Evolutionary conservation across 2,797 vertebrate genomes (phyloP), one percentile per base, ranked within the genome.

Genomic region (Tiaroga cobitis): DNA sequence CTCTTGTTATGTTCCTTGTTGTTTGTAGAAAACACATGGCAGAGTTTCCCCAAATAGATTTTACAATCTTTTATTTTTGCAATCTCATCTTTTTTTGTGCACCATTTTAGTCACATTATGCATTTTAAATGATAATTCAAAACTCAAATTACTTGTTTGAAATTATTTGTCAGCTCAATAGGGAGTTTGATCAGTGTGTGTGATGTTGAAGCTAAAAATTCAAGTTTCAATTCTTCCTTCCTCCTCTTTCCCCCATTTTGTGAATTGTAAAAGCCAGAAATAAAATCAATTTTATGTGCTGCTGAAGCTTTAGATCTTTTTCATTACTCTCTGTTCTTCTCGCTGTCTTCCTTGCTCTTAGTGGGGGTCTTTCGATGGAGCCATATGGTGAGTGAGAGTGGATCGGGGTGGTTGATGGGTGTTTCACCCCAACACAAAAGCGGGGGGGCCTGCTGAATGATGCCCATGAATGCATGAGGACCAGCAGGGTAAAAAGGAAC

Each of bases 231-330:
- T 34, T 70, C 37, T 43, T 56, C 39, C 61, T 75, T 75, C 26
- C 10, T 70, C 77, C 69, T 70, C 46, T 68, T 18, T 41, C 69
- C 74, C 61, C 65, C 46, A 32, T 56, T 72, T 49, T 73, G 90
- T 85, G 24, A 93, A 76, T 89, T 89, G 89, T 89, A 89, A 85
- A 89, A 89, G 89, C 87, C 93, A 89, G 91, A 95, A 87, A 95
- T 95, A 94, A 95, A 96, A 96, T 96, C 92, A 94, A 87, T 95
- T 95, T 95, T 92, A 94, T 95, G 79, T 88, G 88, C 87, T 79
- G 74, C 54, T 65, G 59, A 43, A 51, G 77, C 74, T 70, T 78
- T 75, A 73, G 72, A 37, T 86, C 56, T 84, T 80, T 87, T 76
- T 82, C 54, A 81, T n/a, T 73, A 29, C 74, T n/a, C 49, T 81